Percentiles rank a stretch among this genome's conserved stretches.
These are phyloP conservation scores for Littorina saxatilis DNA, from an alignment of 1,140 invertebrate species.

Conservation along the genomic window DNA sequence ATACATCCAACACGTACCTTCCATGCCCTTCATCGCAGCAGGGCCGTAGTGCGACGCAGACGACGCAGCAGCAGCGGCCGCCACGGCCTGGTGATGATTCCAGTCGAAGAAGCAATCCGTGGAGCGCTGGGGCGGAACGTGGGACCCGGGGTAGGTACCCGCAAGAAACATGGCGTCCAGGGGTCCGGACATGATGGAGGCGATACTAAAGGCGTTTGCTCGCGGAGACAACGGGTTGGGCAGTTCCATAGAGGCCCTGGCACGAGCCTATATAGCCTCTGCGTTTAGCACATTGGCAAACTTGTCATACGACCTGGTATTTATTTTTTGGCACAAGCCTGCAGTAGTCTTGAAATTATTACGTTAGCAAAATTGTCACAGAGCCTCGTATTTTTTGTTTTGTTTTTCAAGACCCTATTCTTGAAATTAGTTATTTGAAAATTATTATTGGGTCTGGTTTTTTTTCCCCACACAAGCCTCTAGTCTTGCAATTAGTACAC, in stretches of 20 bases:
- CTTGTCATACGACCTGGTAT: no score
- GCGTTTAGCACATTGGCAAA: no score
- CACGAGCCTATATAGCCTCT: no score
- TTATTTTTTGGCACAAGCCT: no score
- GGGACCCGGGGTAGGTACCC: conserved; percentile 37
- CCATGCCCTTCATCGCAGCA: conserved; percentile 61
- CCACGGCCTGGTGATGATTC: conserved; percentile 40
- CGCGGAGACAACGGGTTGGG: conserved; percentile 58
- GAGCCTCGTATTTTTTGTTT: no score
- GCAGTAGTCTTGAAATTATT: no score
- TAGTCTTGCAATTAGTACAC: no score
- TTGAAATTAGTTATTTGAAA: no score
- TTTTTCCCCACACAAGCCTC: no score
- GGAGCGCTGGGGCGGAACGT: conserved; percentile 53
- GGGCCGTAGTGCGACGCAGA: conserved; percentile 19
- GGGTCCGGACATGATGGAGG: conserved; percentile 65
- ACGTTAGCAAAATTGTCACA: no score
- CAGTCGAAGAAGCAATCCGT: conserved; percentile 67
- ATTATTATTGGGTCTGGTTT: no score
- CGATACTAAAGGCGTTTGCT: conserved; percentile 69
- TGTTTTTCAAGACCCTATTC: no score
- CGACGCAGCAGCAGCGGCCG: conserved; percentile 3
- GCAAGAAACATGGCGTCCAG: conserved; percentile 48
- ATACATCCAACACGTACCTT: conserved; percentile 58
- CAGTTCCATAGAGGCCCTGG: conserved; percentile 24